These are phyloP conservation scores for Ibycter americanus DNA, from an alignment of 2,797 vertebrate species.

Conservation along the genomic window DNA sequence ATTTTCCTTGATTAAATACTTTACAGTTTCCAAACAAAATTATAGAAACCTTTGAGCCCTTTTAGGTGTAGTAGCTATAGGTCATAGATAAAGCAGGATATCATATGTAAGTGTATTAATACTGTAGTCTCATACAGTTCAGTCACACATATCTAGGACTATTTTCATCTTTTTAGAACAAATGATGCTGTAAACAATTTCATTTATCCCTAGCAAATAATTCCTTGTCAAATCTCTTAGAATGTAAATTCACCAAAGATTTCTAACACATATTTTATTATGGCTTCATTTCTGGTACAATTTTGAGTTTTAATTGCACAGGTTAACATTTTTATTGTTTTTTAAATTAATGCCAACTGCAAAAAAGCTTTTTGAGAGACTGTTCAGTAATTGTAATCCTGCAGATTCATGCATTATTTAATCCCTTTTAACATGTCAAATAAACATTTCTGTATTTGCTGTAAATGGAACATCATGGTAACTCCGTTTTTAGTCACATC, in stretches of 20 bases:
- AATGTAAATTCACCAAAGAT: background rate
- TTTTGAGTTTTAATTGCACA: background rate
- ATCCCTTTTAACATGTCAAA: background rate
- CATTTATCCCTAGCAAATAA: background rate
- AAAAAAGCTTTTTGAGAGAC: background rate
- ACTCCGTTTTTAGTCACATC: background rate
- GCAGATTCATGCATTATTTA: background rate
- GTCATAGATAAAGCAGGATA: background rate
- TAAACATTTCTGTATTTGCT: background rate
- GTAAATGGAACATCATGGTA: background rate
- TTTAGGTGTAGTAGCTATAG: background rate
- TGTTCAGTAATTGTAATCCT: background rate
- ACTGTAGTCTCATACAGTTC: background rate
- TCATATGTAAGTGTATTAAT: background rate
- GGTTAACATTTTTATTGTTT: background rate
- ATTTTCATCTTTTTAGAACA: background rate
- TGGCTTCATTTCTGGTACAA: background rate
- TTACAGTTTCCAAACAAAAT: background rate
- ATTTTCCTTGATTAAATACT: background rate
- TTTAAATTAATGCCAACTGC: background rate
- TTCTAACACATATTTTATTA: background rate
- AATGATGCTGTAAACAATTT: background rate
- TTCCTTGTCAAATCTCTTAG: background rate
- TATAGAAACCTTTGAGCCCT: background rate
- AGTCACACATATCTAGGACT: background rate